phyloP scores from a whole-genome alignment of 2,797 vertebrate genomes.

The Philypnodon macrostomus region DNA sequence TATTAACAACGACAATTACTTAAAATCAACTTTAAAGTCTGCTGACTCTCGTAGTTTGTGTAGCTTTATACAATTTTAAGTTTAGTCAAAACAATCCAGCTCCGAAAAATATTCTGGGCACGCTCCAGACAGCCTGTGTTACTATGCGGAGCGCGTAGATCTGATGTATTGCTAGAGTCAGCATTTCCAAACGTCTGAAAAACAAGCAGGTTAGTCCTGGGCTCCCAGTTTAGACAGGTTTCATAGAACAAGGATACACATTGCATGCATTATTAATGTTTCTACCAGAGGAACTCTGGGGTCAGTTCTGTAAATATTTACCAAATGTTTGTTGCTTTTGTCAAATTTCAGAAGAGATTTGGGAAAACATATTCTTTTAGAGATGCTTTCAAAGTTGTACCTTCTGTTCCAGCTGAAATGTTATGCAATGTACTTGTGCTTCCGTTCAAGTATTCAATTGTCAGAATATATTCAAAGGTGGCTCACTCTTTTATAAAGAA shows the following conservation, averaged over 20 bases:
- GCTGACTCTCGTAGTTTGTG: background rate
- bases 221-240: constrained; percentile 35
- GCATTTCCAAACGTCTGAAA: constrained; percentile 30
- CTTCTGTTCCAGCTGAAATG: background rate
- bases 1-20: too few relatives aligned
- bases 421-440: background rate
- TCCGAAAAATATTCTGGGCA: constrained; percentile 16
- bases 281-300: constrained; percentile 18
- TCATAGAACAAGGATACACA: constrained; percentile 34
- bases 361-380: constrained; percentile 1
- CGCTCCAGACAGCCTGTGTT: constrained; percentile 9
- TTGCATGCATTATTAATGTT: constrained; percentile 44
- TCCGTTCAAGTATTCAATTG: background rate
- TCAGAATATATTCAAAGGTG: background rate
- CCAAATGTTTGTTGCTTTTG: constrained; percentile 17
- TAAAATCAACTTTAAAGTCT: too few relatives aligned
- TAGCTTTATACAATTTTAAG: background rate
- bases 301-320: constrained; percentile 29
- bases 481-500: background rate
- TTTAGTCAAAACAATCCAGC: constrained; percentile 6
- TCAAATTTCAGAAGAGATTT: constrained; percentile 10
- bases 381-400: background rate
- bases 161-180: constrained; percentile 37
- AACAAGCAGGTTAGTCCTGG: constrained; percentile 24
- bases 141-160: constrained; percentile 20